Percentiles rank a stretch among this genome's conserved stretches.
phyloP scores from a whole-genome alignment of 2,888 invertebrate species.

The Cryptocheilus praepositus region DNA sequence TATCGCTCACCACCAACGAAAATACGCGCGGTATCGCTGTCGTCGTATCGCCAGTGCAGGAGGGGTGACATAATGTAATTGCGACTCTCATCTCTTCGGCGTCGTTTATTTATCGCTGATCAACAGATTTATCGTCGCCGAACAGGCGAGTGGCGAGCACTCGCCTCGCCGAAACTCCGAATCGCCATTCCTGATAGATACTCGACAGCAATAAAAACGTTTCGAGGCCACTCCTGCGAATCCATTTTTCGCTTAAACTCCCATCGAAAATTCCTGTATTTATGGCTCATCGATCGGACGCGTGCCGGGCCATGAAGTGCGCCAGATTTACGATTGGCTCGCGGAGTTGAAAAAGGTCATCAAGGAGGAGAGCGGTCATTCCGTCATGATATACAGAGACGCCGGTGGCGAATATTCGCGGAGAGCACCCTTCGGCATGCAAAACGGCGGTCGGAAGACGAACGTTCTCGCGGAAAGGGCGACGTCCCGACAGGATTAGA shows the following conservation, averaged over 20 bases:
- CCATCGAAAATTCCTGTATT: conserved; percentile 32
- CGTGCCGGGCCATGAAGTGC: conserved; percentile 7
- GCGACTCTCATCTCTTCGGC: background rate
- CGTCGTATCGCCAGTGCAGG: too few species aligned
- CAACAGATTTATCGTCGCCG: background rate
- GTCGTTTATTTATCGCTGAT: background rate
- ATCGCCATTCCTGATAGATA: conserved; percentile 15
- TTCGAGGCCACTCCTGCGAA: conserved; percentile 21
- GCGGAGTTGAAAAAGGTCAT: conserved; percentile 19
- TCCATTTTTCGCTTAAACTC: conserved; percentile 39
- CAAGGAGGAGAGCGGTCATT: conserved; percentile 21
- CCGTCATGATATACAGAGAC: conserved; percentile 1
- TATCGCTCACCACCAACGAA: too few species aligned
- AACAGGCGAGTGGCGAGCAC: background rate
- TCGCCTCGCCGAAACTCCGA: too few species aligned
- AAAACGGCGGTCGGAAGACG: conserved; percentile 8
- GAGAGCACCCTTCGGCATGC: background rate
- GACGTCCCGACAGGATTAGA: too few species aligned
- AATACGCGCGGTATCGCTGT: too few species aligned
- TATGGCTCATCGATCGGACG: conserved; percentile 36
- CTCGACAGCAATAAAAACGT: conserved; percentile 27
- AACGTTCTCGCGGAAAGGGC: too few species aligned
- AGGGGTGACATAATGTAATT: background rate
- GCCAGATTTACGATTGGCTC: conserved; percentile 45
- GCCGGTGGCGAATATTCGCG: background rate